Percentiles rank a stretch among this genome's conserved stretches.
Conservation (phyloP, 2,888 invertebrate genomes). For the Dione juno region DNA sequence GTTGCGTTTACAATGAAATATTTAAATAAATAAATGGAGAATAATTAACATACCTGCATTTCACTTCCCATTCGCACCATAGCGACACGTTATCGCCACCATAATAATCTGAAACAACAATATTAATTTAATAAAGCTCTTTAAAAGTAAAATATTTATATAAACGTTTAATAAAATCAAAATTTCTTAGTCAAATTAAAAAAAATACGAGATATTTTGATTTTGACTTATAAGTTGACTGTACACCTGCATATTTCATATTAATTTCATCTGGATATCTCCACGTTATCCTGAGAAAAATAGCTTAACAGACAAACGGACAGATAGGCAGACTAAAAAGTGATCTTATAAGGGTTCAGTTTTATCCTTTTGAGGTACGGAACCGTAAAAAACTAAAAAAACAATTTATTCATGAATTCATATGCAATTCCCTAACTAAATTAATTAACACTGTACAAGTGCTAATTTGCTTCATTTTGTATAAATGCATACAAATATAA, state of each 20-base stretch:
- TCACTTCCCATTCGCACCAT: constrained; percentile 70
- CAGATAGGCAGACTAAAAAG: too few species aligned
- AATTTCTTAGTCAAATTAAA: too few species aligned
- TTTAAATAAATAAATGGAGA: not conserved
- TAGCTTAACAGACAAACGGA: too few species aligned
- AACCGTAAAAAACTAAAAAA: not conserved
- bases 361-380: not conserved
- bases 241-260: too few species aligned
- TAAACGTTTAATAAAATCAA: too few species aligned
- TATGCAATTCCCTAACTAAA: not conserved
- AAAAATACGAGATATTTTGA: too few species aligned
- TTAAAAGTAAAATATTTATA: too few species aligned
- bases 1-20: too few species aligned
- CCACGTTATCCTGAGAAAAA: too few species aligned
- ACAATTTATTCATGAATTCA: not conserved
- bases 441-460: constrained; percentile 20
- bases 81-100: constrained; percentile 61
- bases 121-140: not conserved
- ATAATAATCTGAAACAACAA: constrained; percentile 59
- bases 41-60: constrained; percentile 65
- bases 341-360: too few species aligned
- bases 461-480: constrained; percentile 24
- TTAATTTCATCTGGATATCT: too few species aligned
- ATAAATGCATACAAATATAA: constrained; percentile 33
- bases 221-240: too few species aligned